Evolutionary conservation across 1,140 invertebrate species (phyloP).

Genomic region (Musca domestica): DNA sequence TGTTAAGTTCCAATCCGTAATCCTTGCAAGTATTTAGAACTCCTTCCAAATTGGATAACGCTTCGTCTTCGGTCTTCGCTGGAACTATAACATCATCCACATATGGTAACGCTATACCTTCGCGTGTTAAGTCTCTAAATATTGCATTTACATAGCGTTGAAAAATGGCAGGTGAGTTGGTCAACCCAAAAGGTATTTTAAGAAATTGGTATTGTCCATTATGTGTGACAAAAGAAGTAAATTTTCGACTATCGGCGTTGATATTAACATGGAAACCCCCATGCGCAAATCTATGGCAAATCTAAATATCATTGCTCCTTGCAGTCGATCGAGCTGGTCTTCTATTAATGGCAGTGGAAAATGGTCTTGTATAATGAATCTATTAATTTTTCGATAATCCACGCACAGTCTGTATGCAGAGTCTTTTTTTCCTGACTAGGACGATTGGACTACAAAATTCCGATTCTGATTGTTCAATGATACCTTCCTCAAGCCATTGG

Average conservation of each 20-base stretch:
- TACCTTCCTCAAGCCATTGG: slow-evolving; percentile 34
- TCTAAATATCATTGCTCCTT: slow-evolving; percentile 13
- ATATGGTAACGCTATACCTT: slow-evolving; percentile 15
- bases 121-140: slow-evolving; percentile 14
- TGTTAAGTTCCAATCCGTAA: neutral
- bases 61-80: slow-evolving; percentile 15
- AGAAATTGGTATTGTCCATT: slow-evolving; percentile 22
- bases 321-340: slow-evolving; percentile 21
- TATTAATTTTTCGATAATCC: slow-evolving; percentile 31
- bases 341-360: slow-evolving; percentile 20
- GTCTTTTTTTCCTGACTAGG: slow-evolving; percentile 34
- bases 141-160: slow-evolving; percentile 19
- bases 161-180: slow-evolving; percentile 24
- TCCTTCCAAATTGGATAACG: neutral
- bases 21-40: neutral
- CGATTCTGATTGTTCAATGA: slow-evolving; percentile 32
- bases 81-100: slow-evolving; percentile 26
- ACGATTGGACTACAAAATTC: slow-evolving; percentile 33
- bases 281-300: too few relatives aligned
- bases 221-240: slow-evolving; percentile 23
- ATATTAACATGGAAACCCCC: slow-evolving; percentile 23
- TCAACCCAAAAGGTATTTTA: slow-evolving; percentile 20
- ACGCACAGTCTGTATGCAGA: slow-evolving; percentile 26
- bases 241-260: slow-evolving; percentile 1
- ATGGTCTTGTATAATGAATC: slow-evolving; percentile 14